Evolutionary conservation across 2,888 invertebrate species (phyloP).

Genomic region (Parnassius orleans): DNA sequence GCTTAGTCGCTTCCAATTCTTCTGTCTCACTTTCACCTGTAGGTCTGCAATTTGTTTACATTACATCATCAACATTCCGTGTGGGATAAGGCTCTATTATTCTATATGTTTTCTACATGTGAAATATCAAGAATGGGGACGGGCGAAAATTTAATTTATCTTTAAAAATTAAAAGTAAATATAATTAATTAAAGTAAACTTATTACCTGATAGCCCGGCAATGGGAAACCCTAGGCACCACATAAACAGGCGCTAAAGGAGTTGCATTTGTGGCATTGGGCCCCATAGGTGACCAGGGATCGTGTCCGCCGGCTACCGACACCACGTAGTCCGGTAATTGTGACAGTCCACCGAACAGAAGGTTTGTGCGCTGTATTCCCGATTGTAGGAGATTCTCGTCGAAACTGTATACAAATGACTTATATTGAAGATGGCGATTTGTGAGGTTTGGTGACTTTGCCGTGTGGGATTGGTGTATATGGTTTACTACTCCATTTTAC

Average conservation of each 20-base stretch:
- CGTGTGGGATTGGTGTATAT: no score
- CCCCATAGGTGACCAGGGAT: conserved; percentile 66
- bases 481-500: no score
- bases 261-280: conserved; percentile 47
- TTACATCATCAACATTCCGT: background rate
- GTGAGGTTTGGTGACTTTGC: no score
- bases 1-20: conserved; percentile 36
- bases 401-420: conserved; percentile 44
- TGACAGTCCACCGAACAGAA: conserved; percentile 53
- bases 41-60: conserved; percentile 36
- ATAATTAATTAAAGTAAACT: no score
- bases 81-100: no score
- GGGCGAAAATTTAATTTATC: no score
- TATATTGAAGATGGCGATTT: background rate
- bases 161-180: no score
- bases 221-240: conserved; percentile 54
- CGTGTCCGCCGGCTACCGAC: conserved; percentile 53
- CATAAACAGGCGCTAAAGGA: conserved; percentile 51
- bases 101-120: no score
- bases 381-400: conserved; percentile 47
- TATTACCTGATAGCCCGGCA: conserved; percentile 52
- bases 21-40: conserved; percentile 41
- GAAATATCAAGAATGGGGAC: no score
- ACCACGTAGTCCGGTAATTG: conserved; percentile 58
- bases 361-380: conserved; percentile 70